Evolutionary conservation across 2,888 invertebrate species (phyloP), one percentile per base, ranked within the genome.

Genomic region (Abrostola triplasia): DNA sequence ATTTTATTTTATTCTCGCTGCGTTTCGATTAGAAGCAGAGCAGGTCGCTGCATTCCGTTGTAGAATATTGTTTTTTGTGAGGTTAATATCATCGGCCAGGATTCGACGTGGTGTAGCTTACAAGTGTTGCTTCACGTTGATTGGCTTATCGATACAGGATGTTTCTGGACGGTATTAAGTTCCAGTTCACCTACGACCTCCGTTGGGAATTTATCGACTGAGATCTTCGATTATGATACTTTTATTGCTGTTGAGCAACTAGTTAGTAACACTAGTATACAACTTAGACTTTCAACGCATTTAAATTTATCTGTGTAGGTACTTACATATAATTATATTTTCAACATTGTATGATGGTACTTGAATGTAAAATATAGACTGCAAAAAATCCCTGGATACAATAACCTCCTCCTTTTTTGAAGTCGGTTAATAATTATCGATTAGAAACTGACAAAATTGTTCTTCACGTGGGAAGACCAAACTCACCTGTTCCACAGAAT

Each of bases 51-150:
- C 62, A 76, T 73, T 76, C 76, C 76, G 54, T 76, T 65, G 52
- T 24, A 44, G 12, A 49, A 53, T 76, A 81, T 76, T 75, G 64
- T 73, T 70, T 73, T 79, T 80, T 67, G 79, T 80, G 68, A 81
- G 73, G 59, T 55, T 55, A 44, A 24, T 24, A 24, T 64, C 61
- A 60, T 66, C 81, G 75, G 72, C 61, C 84, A 88, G 90, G 88
- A 92, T 92, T 92, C 92, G 92, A 90, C 88, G 88, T 89, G 92
- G 87, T 86, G 77, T 4, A 24, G 24, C 24, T 24, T 83, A 88
- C 91, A 90, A 90, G 89, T 92, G 88, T 87, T 86, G 84, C 72
- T 78, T 73, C 72, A 60, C 75, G 70, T 74, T 73, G 77, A 81
- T 83, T 79, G 78, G 57, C 40, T 81, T 80, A 70, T 70, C 62